A percentile compares a stretch with the other conserved stretches of the same genome.
These are phyloP conservation scores for Pogona vitticeps DNA, from an alignment of 2,113 vertebrate genomes.

Conservation along the genomic window DNA sequence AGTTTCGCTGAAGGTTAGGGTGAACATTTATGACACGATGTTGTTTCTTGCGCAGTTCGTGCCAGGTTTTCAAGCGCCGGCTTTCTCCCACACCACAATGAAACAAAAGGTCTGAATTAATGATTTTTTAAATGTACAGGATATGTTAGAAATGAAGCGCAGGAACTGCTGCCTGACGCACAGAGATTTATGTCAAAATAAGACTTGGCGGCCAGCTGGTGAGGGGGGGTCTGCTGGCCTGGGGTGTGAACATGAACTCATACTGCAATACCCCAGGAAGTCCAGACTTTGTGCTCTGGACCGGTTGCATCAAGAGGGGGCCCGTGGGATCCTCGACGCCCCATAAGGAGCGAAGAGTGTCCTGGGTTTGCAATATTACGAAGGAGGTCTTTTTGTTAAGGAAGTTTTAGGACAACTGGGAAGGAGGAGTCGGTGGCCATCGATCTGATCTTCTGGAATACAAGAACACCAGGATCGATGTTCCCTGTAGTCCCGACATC, in stretches of 20 bases:
- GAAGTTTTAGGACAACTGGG: no score
- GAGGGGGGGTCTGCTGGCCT: constrained; percentile 52
- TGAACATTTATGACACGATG: constrained; percentile 19
- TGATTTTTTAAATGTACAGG: constrained; percentile 67
- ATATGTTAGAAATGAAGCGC: constrained; percentile 69
- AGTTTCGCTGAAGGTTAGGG: neutral
- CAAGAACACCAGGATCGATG: no score
- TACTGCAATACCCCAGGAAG: constrained; percentile 49
- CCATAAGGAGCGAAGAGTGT: neutral
- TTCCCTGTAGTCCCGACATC: neutral
- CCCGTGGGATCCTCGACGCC: neutral
- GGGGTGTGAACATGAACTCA: constrained; percentile 65
- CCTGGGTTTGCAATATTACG: no score
- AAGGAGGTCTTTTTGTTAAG: no score
- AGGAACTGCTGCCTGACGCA: constrained; percentile 64
- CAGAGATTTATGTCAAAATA: constrained; percentile 65
- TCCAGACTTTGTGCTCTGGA: no score
- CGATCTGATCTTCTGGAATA: no score
- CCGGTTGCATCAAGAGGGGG: constrained; percentile 37
- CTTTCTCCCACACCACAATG: constrained; percentile 48
- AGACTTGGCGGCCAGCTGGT: constrained; percentile 50
- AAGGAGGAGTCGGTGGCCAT: neutral
- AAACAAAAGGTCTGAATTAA: constrained; percentile 68
- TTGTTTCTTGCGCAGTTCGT: constrained; percentile 38
- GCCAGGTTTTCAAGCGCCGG: constrained; percentile 48